Evolutionary conservation across 2,888 invertebrate species (phyloP).

Genomic region (Tribolium freemani): DNA sequence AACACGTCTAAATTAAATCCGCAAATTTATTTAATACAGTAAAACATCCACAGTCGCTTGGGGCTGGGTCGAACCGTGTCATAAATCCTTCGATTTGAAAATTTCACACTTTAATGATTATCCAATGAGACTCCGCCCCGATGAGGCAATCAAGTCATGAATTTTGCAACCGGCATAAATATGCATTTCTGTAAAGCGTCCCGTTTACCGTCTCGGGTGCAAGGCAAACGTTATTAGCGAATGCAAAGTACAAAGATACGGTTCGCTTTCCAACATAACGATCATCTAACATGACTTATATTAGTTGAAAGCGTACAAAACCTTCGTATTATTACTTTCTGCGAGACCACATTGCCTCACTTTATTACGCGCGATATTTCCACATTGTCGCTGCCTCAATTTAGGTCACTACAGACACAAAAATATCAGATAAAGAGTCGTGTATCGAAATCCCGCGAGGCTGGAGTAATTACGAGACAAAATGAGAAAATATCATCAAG

Average conservation of each 20-base stretch:
- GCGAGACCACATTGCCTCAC: constrained; percentile 5
- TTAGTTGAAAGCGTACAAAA: constrained; percentile 23
- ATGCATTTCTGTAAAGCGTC: constrained; percentile 18
- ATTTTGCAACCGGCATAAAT: constrained; percentile 26
- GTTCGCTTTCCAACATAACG: constrained; percentile 24
- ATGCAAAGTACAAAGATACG: constrained; percentile 30
- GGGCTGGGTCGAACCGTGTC: too few relatives aligned
- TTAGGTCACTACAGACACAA: constrained; percentile 17
- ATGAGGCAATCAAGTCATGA: constrained; percentile 21
- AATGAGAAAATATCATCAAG: neutral
- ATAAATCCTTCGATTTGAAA: neutral
- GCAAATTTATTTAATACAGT: constrained; percentile 22
- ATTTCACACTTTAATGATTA: constrained; percentile 30
- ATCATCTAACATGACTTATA: constrained; percentile 34
- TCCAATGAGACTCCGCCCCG: constrained; percentile 17
- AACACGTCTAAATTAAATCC: constrained; percentile 19
- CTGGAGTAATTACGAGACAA: constrained; percentile 30
- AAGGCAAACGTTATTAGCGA: constrained; percentile 26
- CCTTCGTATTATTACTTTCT: constrained; percentile 25
- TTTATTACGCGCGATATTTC: constrained; percentile 16
- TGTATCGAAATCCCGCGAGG: constrained; percentile 22
- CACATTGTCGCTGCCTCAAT: constrained; percentile 13
- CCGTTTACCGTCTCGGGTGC: constrained; percentile 25
- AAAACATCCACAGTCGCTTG: neutral
- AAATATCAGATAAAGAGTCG: constrained; percentile 24